Conservation (phyloP, 2,113 vertebrate genomes). For the Apodemus speciosus region DNA sequence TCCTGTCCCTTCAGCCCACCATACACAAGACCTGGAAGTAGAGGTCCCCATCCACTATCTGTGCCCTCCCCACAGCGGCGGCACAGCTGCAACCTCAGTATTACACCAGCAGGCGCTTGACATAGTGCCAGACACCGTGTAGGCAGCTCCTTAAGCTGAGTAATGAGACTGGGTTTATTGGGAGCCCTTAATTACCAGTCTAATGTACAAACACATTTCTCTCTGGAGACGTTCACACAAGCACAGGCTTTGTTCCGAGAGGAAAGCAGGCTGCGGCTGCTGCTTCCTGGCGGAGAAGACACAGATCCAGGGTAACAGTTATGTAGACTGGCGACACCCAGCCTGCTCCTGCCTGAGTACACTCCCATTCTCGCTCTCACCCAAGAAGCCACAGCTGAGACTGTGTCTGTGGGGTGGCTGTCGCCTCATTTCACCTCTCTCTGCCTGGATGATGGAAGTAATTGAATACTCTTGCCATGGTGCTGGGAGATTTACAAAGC, state of each 20-base stretch:
- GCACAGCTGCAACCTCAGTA: slow-evolving; percentile 9
- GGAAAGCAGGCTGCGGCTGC: slow-evolving; percentile 41
- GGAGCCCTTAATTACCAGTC: slow-evolving; percentile 74
- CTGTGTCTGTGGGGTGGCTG: background rate
- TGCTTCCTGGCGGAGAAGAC: slow-evolving; percentile 37
- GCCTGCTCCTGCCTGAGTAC: background rate
- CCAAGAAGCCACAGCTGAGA: background rate
- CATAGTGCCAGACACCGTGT: slow-evolving; percentile 38
- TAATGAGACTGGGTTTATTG: slow-evolving; percentile 69
- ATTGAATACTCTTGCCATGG: background rate
- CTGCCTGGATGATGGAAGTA: background rate
- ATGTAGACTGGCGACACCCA: background rate
- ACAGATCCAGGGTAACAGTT: background rate
- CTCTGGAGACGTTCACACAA: slow-evolving; percentile 58
- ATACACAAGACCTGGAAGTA: background rate
- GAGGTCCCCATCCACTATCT: background rate
- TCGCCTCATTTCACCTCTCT: background rate
- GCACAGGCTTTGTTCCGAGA: slow-evolving; percentile 55
- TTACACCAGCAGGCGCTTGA: slow-evolving; percentile 55
- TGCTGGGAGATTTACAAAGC: background rate
- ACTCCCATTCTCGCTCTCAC: background rate
- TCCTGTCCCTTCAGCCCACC: background rate
- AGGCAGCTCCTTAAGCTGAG: slow-evolving; percentile 71
- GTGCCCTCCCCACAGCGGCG: rapidly evolving
- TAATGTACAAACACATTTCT: slow-evolving; percentile 73